Conservation (phyloP, 2,113 vertebrate genomes). For the Pipra filicauda region DNA sequence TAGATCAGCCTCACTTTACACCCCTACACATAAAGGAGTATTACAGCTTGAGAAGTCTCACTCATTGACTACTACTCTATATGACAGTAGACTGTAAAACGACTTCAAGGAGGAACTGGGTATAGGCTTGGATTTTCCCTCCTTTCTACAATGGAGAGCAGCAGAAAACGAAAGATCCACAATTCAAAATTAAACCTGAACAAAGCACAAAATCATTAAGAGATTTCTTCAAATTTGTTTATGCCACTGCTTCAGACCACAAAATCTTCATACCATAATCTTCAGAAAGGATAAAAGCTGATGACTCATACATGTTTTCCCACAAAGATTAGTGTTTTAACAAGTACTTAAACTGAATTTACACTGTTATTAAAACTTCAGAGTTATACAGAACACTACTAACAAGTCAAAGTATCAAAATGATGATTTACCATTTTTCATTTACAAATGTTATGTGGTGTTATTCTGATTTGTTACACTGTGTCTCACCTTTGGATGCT, state of each 20-base stretch:
- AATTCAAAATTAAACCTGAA: background rate
- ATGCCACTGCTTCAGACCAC: background rate
- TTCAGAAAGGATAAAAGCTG: background rate
- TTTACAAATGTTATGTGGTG: fast-evolving
- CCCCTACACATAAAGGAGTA: background rate
- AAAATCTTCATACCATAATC: background rate
- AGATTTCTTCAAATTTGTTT: background rate
- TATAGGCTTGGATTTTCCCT: background rate
- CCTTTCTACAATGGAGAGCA: background rate
- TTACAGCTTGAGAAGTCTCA: background rate
- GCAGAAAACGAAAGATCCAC: background rate
- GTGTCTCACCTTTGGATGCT: background rate
- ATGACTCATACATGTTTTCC: background rate
- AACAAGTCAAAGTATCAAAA: background rate
- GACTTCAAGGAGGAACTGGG: background rate
- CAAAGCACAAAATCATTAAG: background rate
- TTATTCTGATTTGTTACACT: background rate
- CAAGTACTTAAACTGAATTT: background rate
- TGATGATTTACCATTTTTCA: background rate
- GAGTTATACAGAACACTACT: background rate
- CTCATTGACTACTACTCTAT: background rate
- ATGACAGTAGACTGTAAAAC: background rate
- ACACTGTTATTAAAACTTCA: background rate
- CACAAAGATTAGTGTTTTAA: background rate
- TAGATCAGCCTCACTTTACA: background rate